Evolutionary conservation across 2,113 vertebrate genomes (phyloP).

Genomic region (Phaetusa simplex): DNA sequence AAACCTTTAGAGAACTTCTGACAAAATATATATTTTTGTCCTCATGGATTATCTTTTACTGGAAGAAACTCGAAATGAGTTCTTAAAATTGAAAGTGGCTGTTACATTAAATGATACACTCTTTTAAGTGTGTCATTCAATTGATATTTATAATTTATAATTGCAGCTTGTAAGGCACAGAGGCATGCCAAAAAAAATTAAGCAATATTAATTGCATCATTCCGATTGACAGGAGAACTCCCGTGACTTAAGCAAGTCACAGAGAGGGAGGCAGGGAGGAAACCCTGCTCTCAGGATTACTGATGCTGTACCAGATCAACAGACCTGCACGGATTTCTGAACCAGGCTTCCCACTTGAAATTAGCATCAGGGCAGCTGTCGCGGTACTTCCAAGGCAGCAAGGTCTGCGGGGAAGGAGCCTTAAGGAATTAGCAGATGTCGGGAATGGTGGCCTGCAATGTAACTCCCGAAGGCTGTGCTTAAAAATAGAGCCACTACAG

Average conservation of each 20-base stretch:
- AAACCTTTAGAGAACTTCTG: background rate
- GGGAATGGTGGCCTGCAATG: background rate
- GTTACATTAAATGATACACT: background rate
- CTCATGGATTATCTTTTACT: background rate
- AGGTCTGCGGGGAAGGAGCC: background rate
- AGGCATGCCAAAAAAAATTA: background rate
- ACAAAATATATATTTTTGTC: background rate
- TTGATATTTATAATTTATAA: background rate
- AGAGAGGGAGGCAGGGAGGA: background rate
- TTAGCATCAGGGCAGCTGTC: background rate
- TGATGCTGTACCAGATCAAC: background rate
- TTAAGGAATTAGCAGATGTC: background rate
- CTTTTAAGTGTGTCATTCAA: background rate
- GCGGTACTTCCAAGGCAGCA: fast-evolving
- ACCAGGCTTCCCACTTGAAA: background rate
- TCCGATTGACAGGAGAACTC: background rate
- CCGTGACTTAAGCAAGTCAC: background rate
- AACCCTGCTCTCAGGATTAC: background rate
- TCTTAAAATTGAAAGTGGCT: background rate
- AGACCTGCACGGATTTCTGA: background rate
- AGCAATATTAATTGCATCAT: background rate
- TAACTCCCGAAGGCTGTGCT: background rate
- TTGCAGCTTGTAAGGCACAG: background rate
- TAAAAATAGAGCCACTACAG: background rate
- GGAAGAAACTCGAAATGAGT: background rate